Evolutionary conservation across 30 jellyfish, hydroid and myxozoan species (phyloP).

Genomic region (Nemopilema nomurai): DNA sequence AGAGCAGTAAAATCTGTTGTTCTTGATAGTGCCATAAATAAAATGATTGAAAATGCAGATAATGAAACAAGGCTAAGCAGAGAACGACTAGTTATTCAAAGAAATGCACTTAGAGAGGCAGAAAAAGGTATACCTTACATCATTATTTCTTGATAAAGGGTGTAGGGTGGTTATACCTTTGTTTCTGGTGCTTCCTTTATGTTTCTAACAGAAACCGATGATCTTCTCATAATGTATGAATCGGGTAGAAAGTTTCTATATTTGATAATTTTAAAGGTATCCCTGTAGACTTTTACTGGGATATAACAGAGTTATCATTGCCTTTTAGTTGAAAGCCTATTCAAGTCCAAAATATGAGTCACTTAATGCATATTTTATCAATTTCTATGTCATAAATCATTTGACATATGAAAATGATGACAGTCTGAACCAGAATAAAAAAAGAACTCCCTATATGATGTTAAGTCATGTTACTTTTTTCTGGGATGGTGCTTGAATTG

Average conservation of each 20-base stretch:
- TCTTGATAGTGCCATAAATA: slow-evolving; percentile 87
- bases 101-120: slow-evolving; percentile 64
- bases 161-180: not conserved
- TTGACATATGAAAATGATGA: too few species aligned
- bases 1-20: slow-evolving; percentile 90
- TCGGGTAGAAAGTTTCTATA: not conserved
- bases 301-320: not conserved
- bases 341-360: not conserved
- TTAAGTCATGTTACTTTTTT: too few species aligned
- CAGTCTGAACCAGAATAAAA: too few species aligned
- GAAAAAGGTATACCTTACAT: slow-evolving; percentile 65
- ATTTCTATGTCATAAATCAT: too few species aligned
- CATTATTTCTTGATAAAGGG: slow-evolving; percentile 27
- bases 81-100: slow-evolving; percentile 48
- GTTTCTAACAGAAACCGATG: not conserved
- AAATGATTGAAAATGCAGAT: slow-evolving; percentile 79
- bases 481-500: too few species aligned
- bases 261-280: not conserved
- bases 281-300: not conserved
- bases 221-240: not conserved
- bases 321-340: not conserved
- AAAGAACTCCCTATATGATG: too few species aligned
- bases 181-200: not conserved
- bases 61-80: slow-evolving; percentile 69
- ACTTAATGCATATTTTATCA: too few species aligned